phyloP scores from a whole-genome alignment of 1,140 invertebrate species.

The Hydropsyche tenuis region DNA sequence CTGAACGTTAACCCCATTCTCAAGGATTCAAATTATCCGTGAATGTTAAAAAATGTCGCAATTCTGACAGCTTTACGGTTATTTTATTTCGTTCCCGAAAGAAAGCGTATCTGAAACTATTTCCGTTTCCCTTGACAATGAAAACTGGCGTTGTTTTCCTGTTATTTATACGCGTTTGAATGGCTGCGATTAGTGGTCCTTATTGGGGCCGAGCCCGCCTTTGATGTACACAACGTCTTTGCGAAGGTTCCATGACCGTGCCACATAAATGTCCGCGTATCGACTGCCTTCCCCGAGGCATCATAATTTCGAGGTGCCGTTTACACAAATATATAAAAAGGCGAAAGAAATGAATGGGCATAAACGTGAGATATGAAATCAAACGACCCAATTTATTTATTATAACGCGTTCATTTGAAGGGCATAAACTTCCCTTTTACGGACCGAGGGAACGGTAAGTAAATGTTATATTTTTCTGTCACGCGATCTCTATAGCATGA shows the following conservation, averaged over 20 bases:
- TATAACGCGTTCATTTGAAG: slow-evolving; percentile 49
- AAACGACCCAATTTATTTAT: slow-evolving; percentile 49
- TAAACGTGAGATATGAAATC: slow-evolving; percentile 49
- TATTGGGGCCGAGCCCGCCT: not conserved
- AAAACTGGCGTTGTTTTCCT: not conserved
- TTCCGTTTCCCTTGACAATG: slow-evolving; percentile 19
- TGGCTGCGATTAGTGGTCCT: slow-evolving; percentile 1
- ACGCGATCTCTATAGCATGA: slow-evolving; percentile 27
- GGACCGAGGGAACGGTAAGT: slow-evolving; percentile 35
- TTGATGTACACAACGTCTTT: not conserved
- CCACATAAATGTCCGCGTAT: slow-evolving; percentile 41
- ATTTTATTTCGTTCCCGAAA: slow-evolving; percentile 2
- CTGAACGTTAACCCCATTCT: no score
- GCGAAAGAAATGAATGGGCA: slow-evolving; percentile 47
- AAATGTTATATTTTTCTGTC: slow-evolving; percentile 50
- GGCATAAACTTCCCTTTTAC: slow-evolving; percentile 49
- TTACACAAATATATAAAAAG: slow-evolving; percentile 50
- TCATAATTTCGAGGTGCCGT: slow-evolving; percentile 50
- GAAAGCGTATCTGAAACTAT: slow-evolving; percentile 15
- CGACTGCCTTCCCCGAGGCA: slow-evolving; percentile 36
- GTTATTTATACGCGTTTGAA: slow-evolving; percentile 19
- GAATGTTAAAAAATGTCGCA: no score
- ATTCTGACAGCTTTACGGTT: no score
- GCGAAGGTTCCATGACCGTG: slow-evolving; percentile 29
- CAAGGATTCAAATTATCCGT: no score